Evolutionary conservation across 1,140 invertebrate species (phyloP), one percentile per base, ranked within the genome.

Genomic region (Coboldia fuscipes): DNA sequence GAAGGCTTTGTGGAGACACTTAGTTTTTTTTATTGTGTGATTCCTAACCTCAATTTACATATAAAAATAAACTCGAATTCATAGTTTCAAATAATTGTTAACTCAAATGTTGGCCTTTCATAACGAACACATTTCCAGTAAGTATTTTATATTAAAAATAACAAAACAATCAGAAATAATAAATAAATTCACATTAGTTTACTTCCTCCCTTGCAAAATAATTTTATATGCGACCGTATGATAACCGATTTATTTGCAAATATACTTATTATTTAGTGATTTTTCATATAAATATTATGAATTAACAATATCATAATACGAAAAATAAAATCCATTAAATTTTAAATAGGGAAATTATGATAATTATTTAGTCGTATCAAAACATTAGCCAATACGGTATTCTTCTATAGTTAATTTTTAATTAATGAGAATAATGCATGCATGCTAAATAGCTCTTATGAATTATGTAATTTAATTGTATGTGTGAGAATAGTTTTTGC

Each of bases 41-140:
- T n/a, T n/a, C n/a, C n/a, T n/a, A n/a, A n/a, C n/a, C n/a, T n/a
- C n/a, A n/a, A n/a, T n/a, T n/a, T n/a, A n/a, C n/a, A n/a, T n/a
- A n/a, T n/a, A n/a, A n/a, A n/a, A n/a, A n/a, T n/a, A n/a, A n/a
- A n/a, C n/a, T n/a, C n/a, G n/a, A n/a, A n/a, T n/a, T n/a, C n/a
- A n/a, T n/a, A n/a, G n/a, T n/a, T n/a, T n/a, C n/a, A n/a, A n/a
- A n/a, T n/a, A n/a, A n/a, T n/a, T n/a, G n/a, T n/a, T n/a, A n/a
- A n/a, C n/a, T n/a, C 37, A 39, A 41, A 41, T 41, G 40, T 41
- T 41, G 39, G 40, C 40, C 37, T 41, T 41, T 37, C 40, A 41
- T 34, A 41, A 41, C 37, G 40, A 41, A 35, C 40, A 41, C 32
- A 41, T 41, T 26, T 37, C 39, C 33, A 41, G 40, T 41, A 35